These are phyloP conservation scores for Plagodis pulveraria DNA, from an alignment of 2,888 invertebrate genomes.

Conservation along the genomic window DNA sequence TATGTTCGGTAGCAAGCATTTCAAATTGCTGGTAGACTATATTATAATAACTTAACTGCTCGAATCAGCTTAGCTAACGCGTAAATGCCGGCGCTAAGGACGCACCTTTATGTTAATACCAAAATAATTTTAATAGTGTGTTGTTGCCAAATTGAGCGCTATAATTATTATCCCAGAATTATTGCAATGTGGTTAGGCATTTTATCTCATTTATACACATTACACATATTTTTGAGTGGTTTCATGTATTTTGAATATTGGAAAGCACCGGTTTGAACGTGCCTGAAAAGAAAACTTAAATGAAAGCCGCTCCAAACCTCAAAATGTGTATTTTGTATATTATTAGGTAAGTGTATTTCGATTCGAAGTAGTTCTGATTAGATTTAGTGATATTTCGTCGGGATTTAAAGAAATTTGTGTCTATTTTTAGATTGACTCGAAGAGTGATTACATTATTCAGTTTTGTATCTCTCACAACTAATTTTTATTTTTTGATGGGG, in stretches of 20 bases:
- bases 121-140: too few relatives aligned
- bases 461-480: slow-evolving; percentile 61
- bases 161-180: not conserved
- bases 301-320: slow-evolving; percentile 84
- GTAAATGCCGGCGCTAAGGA: too few relatives aligned
- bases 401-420: slow-evolving; percentile 53
- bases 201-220: slow-evolving; percentile 14
- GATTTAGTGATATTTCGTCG: slow-evolving; percentile 63
- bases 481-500: slow-evolving; percentile 75
- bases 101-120: too few relatives aligned
- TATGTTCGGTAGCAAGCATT: too few relatives aligned
- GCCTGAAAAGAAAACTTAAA: slow-evolving; percentile 76
- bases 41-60: too few relatives aligned
- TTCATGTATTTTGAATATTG: slow-evolving; percentile 76
- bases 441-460: slow-evolving; percentile 84
- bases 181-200: slow-evolving; percentile 1
- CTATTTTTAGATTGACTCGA: slow-evolving; percentile 69
- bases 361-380: slow-evolving; percentile 68
- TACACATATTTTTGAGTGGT: slow-evolving; percentile 45
- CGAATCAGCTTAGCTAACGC: too few relatives aligned
- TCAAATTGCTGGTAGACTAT: too few relatives aligned
- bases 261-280: slow-evolving; percentile 81
- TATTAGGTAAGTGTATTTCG: slow-evolving; percentile 69
- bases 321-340: slow-evolving; percentile 76
- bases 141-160: not conserved